These are phyloP conservation scores for Luscinia megarhynchos DNA, from an alignment of 2,797 vertebrate species.

Conservation along the genomic window DNA sequence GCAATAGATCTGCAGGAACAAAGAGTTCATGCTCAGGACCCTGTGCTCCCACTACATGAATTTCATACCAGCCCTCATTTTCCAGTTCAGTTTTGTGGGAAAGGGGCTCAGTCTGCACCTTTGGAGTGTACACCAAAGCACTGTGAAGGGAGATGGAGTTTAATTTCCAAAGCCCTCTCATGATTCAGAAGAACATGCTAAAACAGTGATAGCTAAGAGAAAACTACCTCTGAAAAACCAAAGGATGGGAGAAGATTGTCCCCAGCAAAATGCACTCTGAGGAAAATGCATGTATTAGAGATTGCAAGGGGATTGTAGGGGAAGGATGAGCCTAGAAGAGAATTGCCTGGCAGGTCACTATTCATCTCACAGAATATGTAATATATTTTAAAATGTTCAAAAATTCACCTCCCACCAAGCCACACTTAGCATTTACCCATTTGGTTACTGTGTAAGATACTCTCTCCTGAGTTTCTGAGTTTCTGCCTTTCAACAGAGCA, in stretches of 20 bases:
- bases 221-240: background rate
- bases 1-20: background rate
- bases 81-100: background rate
- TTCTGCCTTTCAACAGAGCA: background rate
- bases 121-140: background rate
- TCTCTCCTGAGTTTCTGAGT: too few relatives aligned
- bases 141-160: background rate
- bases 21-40: background rate
- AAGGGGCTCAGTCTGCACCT: background rate
- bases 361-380: background rate
- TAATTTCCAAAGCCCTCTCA: background rate
- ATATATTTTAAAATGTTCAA: background rate
- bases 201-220: background rate
- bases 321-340: background rate
- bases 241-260: background rate
- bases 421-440: background rate
- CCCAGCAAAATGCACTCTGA: background rate
- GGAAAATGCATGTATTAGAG: background rate
- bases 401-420: background rate
- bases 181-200: background rate
- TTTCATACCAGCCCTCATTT: background rate
- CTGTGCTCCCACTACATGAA: accelerated
- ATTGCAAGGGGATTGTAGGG: background rate
- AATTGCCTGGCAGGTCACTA: background rate
- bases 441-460: background rate